Conservation (phyloP, 2,888 invertebrate genomes). For the Bunonema sp. region DNA sequence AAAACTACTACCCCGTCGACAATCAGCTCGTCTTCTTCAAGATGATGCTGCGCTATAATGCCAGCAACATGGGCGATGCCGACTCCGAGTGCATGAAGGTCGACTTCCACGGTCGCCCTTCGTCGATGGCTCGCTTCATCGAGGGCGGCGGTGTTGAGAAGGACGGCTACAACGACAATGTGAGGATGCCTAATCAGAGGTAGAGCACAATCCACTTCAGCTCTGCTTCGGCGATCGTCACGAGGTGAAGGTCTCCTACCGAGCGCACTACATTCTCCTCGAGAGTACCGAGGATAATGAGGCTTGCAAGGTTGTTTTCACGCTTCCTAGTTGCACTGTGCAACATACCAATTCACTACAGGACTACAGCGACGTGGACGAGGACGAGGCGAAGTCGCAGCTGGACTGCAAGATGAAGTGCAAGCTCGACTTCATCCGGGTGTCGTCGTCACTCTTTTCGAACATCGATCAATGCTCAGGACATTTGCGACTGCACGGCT, state of each 20-base stretch:
- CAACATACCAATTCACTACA: too few relatives aligned
- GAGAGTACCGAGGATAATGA: slow-evolving; percentile 40
- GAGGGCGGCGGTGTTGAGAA: slow-evolving; percentile 34
- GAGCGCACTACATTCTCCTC: slow-evolving; percentile 31
- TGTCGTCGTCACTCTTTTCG: too few relatives aligned
- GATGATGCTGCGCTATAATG: slow-evolving; percentile 34
- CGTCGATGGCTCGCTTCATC: slow-evolving; percentile 36
- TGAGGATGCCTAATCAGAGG: slow-evolving; percentile 1
- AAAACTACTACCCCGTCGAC: slow-evolving; percentile 24
- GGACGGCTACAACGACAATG: slow-evolving; percentile 36
- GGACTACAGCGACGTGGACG: slow-evolving; percentile 28
- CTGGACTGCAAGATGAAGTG: slow-evolving; percentile 36
- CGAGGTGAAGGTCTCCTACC: slow-evolving; percentile 32
- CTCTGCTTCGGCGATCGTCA: slow-evolving; percentile 32
- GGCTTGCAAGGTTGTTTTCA: too few relatives aligned
- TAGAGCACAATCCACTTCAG: slow-evolving; percentile 10
- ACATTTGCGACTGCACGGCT: slow-evolving; percentile 33
- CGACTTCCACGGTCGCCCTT: slow-evolving; percentile 39
- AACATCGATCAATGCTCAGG: slow-evolving; percentile 7
- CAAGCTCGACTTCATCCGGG: slow-evolving; percentile 34
- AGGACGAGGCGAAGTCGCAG: slow-evolving; percentile 29
- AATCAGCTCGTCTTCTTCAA: slow-evolving; percentile 38
- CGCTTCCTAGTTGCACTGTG: too few relatives aligned
- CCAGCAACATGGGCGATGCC: slow-evolving; percentile 27
- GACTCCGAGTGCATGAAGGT: slow-evolving; percentile 38